Evolutionary conservation across 2,113 vertebrate species (phyloP), one percentile per base, ranked within the genome.

Genomic region (Melanotaenia duboulayi): DNA sequence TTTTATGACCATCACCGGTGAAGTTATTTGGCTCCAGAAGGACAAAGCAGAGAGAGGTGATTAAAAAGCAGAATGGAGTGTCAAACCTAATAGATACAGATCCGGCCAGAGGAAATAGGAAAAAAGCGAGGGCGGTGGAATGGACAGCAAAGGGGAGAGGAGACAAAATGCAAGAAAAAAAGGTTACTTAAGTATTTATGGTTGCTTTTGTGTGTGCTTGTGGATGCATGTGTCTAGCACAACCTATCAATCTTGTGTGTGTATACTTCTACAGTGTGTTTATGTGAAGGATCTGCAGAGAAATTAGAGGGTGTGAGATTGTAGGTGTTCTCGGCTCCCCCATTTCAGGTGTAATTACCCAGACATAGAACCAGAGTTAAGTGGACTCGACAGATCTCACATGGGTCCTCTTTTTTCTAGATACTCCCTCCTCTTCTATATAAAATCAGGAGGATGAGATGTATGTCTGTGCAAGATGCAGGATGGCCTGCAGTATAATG

Each of bases 11-110:
- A 14, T 84, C 76, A 77, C 77, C 79, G 80, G 73, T 84, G 78
- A 87, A 83, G 86, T 92, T 80, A 89, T 92, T 91, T 90, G 73
- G 77, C 67, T 79, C 66, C 81, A 83, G 84, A 81, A 87, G 86
- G 86, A 88, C 80, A 85, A 81, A 87, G 82, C 79, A 73, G 65
- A 83, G 58, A 78, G 65, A 74, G 81, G 82, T 92, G 91, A 91
- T 93, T 93, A 93, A 91, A 87, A 89, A 89, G 77, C 85, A 77
- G 80, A 92, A 94, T 92, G 90, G 80, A 92, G 91, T 92, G 93
- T 93, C 92, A 93, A 70, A 84, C 68, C 79, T 91, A 93, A 94
- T 94, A 87, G 85, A 93, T 86, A 92, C 76, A 85, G 80, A 91
- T 90, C 51, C 19, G 83, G 71, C 44, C 58, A 52, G 61, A 57